Conservation (phyloP, 2,113 vertebrate species). For the Limnothrissa miodon region DNA sequence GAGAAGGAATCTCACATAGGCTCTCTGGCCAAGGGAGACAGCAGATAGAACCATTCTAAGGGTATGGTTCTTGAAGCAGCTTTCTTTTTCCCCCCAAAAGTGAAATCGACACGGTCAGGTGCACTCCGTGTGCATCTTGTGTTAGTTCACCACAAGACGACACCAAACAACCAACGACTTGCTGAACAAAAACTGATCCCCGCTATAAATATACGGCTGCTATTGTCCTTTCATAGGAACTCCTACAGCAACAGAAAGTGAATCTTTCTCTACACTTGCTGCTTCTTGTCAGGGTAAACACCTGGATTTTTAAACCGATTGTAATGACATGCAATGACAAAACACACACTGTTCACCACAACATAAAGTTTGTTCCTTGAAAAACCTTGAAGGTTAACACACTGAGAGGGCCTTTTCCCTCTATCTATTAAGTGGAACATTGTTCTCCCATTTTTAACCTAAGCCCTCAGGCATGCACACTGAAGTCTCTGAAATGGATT, state of each 20-base stretch:
- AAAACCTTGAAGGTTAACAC: neutral
- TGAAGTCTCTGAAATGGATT: neutral
- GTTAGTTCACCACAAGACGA: neutral
- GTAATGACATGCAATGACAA: neutral
- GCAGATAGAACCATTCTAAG: no score
- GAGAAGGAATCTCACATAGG: no score
- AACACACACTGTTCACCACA: neutral
- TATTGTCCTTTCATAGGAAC: neutral
- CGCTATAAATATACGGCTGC: neutral
- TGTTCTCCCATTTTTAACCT: neutral
- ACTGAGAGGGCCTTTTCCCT: neutral
- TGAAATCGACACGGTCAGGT: neutral
- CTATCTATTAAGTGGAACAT: neutral
- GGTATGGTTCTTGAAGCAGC: neutral
- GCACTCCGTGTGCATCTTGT: neutral
- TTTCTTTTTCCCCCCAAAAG: neutral
- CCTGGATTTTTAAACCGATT: neutral
- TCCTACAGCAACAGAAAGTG: neutral
- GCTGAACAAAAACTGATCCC: neutral
- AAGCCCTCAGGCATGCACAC: neutral
- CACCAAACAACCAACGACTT: neutral
- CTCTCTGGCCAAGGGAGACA: no score
- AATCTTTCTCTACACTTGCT: neutral
- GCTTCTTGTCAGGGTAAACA: neutral
- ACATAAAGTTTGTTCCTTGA: neutral